Evolutionary conservation across 2,888 invertebrate species (phyloP), one percentile per base, ranked within the genome.

Genomic region (Heliconius cydno): DNA sequence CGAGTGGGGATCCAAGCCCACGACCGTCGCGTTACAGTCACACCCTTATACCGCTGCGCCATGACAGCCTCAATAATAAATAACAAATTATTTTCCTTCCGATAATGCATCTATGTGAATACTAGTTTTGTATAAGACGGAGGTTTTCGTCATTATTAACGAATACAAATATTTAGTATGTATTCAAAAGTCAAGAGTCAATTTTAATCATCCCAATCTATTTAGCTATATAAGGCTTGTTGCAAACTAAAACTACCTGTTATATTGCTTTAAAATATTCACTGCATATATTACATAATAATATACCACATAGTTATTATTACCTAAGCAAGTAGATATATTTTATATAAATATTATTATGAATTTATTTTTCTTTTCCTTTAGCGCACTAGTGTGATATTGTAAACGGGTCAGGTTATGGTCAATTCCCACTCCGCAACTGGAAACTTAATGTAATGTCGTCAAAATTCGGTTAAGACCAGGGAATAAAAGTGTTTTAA

Each of bases 41-140:
- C 30, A 30, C 30, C 30, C 30, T 30, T 30, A 3, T 30, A 0
- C 30, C 30, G 30, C 30, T 30, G 30, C 30, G 30, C 30, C 30
- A 30, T 3, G 30, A 30, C 5, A 3, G 30, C 3, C 38, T 41
- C 38, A 12, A 41, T 41, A 52, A 52, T 71, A 57, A 74, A 66
- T 77, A 76, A 66, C 38, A 80, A 57, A 80, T 80, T 78, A 75
- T 79, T 79, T 82, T 83, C 75, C 77, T 81, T 63, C 78, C 41
- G 65, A 73, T 73, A 72, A 78, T 76, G 68, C 52, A 72, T 46
- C 52, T 46, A 28, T 79, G 79, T 72, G 28, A 76, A 72, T 34
- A 7, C 34, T 34, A 57, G 25, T 30, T 77, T 70, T 57, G 76
- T 67, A 46, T 80, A 68, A 78, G 46, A 52, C 41, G 76, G 57